A percentile compares a stretch with the other conserved stretches of the same genome.
Conservation (phyloP, 2,113 vertebrate genomes). For the Eretmochelys imbricata region DNA sequence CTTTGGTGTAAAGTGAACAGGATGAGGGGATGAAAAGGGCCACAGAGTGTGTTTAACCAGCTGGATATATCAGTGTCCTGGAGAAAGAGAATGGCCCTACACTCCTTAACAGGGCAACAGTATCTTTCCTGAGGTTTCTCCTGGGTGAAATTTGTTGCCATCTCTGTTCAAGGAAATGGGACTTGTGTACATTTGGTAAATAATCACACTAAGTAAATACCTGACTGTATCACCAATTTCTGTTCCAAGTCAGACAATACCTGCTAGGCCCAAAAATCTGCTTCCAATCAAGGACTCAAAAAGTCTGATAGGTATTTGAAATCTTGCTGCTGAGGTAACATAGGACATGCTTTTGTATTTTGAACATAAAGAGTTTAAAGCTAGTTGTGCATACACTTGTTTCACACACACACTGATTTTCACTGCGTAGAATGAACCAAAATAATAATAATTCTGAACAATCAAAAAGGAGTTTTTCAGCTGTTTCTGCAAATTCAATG, state of each 20-base stretch:
- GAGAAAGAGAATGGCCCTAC: not conserved
- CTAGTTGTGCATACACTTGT: not conserved
- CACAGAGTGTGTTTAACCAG: not conserved
- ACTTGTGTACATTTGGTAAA: not conserved
- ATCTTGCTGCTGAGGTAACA: not conserved
- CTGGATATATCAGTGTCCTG: not conserved
- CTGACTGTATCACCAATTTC: not conserved
- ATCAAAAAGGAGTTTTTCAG: constrained; percentile 1
- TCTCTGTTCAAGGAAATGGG: not conserved
- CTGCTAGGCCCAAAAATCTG: not conserved
- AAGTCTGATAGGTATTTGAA: not conserved
- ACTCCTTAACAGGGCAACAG: fast-evolving
- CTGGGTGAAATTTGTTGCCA: fast-evolving
- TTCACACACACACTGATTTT: not conserved
- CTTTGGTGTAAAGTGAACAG: not conserved
- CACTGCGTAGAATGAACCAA: constrained; percentile 9
- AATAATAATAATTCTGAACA: not conserved
- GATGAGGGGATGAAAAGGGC: not conserved
- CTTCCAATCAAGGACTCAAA: not conserved
- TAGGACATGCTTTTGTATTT: not conserved
- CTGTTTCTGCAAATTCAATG: constrained; percentile 22
- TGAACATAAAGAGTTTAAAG: not conserved
- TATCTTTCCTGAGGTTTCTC: not conserved
- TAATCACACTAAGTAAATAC: not conserved
- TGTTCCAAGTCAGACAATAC: not conserved